Base-by-base conservation (phyloP, 2,797 vertebrate genomes). In the Gymnoscopelus microlampas region DNA sequence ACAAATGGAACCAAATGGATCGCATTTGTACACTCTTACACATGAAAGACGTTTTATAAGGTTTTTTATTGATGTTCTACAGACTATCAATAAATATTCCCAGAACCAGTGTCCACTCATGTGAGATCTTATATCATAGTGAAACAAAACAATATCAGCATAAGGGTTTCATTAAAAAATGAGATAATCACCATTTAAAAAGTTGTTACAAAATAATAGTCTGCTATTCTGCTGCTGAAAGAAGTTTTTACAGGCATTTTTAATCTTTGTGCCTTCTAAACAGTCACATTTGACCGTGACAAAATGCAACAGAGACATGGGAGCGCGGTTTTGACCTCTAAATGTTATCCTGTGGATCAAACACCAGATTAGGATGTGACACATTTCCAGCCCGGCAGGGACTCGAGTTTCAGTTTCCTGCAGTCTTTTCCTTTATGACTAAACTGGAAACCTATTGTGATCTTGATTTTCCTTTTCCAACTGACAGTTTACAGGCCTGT, bases 361-460 rank as follows among this genome's bases (percentile, higher is more conserved):
- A n/a, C 29, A 26, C 6, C 54, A 47, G 53, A 61, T 73, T 71
- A 54, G 49, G 64, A 66, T 65, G 14, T 68, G 60, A 78, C 60
- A 76, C 66, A 73, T 76, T 62, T 73, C 39, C 32, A 83, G 26
- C 53, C 8, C 4, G n/a, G 59, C 54, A 54, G 15, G 39, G 15
- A 66, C 24, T 56, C 62, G 66, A 55, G 73, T 58, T 74, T 70
- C 23, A 50, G 5, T 71, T 84, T 82, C 74, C 74, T 71, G 19
- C 9, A 15, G 24, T 68, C 56, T 68, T 82, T 85, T 77, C 79
- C 81, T 53, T 61, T 68, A 77, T 78, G 79, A 83, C 76, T 71
- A 63, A 78, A 68, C 74, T 48, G 14, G 51, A 72, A 60, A 15
- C 49, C 59, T 54, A 32, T 58, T 15, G 35, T 15, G 10, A 5